Conservation (phyloP, 2,888 invertebrate species). For the Pseudococcus jackbeardsleyi region DNA sequence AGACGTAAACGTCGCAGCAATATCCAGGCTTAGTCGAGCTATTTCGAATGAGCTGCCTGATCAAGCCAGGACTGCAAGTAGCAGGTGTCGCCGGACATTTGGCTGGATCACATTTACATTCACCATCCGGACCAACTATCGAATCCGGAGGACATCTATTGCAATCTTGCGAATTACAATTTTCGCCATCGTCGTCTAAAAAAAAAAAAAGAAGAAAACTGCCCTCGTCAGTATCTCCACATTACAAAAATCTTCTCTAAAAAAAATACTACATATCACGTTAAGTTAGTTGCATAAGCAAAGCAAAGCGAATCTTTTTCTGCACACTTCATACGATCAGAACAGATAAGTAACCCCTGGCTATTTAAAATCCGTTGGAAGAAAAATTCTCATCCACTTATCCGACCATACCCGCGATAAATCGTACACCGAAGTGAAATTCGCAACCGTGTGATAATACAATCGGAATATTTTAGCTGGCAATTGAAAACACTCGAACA, state of each 20-base stretch:
- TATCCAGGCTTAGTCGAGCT: conserved; percentile 68
- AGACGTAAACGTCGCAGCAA: conserved; percentile 69
- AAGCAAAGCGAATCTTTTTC: too few relatives aligned
- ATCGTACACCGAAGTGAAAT: neutral
- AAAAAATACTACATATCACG: too few relatives aligned
- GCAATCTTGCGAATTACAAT: conserved; percentile 38
- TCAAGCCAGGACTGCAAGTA: conserved; percentile 17
- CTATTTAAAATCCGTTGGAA: too few relatives aligned
- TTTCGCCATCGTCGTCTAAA: conserved; percentile 16
- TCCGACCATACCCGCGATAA: neutral
- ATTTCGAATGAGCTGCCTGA: neutral
- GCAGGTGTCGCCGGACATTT: neutral
- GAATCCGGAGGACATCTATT: conserved; percentile 54
- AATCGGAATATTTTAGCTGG: conserved; percentile 13
- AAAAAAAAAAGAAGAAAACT: neutral
- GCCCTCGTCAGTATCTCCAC: too few relatives aligned
- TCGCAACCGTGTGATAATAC: neutral
- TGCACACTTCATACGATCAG: too few relatives aligned
- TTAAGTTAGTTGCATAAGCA: too few relatives aligned
- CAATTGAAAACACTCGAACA: conserved; percentile 18
- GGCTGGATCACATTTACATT: conserved; percentile 15
- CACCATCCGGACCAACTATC: neutral
- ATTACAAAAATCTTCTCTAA: too few relatives aligned
- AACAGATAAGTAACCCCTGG: too few relatives aligned
- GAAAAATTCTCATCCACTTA: neutral